A percentile compares a stretch with the other conserved stretches of the same genome.
Evolutionary conservation across 2,797 vertebrate genomes (phyloP).

Genomic region (Nyctibius grandis): DNA sequence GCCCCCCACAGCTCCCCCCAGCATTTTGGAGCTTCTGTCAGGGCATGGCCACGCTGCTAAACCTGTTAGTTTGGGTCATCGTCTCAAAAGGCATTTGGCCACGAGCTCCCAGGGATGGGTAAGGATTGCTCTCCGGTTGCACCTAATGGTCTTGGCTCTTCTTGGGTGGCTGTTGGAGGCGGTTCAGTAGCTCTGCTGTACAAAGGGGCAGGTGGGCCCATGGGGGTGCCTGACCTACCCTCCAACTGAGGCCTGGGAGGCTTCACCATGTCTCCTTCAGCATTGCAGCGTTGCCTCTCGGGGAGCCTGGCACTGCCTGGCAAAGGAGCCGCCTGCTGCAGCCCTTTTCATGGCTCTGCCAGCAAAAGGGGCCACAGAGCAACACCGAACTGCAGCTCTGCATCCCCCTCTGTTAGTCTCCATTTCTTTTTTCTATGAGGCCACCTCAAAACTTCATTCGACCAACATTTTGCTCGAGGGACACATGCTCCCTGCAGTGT

Average conservation of each 20-base stretch:
- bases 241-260: not conserved
- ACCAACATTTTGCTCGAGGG: not conserved
- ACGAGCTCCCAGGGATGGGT: not conserved
- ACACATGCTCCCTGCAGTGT: fast-evolving
- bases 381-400: not conserved
- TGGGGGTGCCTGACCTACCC: not conserved
- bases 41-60: not conserved
- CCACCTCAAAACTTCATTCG: not conserved
- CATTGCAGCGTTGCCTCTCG: not conserved
- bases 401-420: not conserved
- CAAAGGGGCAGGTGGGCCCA: not conserved
- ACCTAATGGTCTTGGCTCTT: not conserved
- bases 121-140: not conserved
- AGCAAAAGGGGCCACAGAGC: not conserved
- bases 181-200: not conserved
- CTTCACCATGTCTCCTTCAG: not conserved
- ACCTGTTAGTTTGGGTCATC: not conserved
- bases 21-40: not conserved
- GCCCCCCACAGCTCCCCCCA: not conserved
- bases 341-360: not conserved
- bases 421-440: not conserved
- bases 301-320: not conserved
- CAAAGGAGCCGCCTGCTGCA: fast-evolving
- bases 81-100: not conserved
- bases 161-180: not conserved